Conservation (phyloP, 2,113 vertebrate genomes). For the Embiotoca jacksoni region DNA sequence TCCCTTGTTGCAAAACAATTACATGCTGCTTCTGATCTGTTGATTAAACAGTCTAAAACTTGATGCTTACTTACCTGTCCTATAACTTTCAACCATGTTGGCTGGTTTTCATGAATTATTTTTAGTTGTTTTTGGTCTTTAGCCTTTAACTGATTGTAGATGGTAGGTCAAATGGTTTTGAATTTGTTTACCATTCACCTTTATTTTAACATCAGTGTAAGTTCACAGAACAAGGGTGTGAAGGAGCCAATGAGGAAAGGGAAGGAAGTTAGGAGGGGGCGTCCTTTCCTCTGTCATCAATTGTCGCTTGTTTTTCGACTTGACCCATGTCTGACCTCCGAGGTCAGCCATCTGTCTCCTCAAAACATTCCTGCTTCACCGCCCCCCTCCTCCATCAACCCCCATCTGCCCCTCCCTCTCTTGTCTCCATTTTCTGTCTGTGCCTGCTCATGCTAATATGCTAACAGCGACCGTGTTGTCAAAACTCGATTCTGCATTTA, state of each 20-base stretch:
- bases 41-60: no score
- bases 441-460: constrained; percentile 16
- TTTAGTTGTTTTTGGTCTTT: no score
- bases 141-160: no score
- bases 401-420: constrained; percentile 22
- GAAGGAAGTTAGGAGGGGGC: constrained; percentile 44
- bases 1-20: neutral
- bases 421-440: neutral
- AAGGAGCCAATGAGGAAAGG: constrained; percentile 9
- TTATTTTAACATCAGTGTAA: neutral
- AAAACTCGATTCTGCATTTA: neutral
- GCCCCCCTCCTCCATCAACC: neutral
- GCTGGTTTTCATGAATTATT: neutral
- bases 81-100: no score
- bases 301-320: constrained; percentile 62
- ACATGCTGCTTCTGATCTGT: no score
- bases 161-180: no score
- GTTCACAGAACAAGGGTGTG: constrained; percentile 18
- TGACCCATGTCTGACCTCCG: constrained; percentile 42
- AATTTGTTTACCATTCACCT: neutral
- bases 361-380: constrained; percentile 41
- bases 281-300: constrained; percentile 26
- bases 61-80: no score
- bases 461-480: neutral
- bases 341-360: constrained; percentile 73